Base-by-base conservation (phyloP, 2,888 invertebrate genomes). In the Xylocampa areola region DNA sequence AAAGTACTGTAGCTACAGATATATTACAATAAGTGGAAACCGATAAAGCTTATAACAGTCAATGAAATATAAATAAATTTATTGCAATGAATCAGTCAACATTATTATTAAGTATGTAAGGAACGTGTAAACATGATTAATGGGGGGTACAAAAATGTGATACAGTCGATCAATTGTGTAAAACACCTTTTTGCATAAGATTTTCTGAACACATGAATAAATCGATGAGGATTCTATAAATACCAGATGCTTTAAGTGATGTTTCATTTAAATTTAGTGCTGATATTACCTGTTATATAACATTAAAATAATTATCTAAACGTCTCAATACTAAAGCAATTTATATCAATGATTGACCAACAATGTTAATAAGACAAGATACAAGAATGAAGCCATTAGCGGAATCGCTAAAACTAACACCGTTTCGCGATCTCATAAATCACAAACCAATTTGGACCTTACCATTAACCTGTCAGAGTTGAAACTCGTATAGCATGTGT, bases 401-500 rank as follows among this genome's bases (percentile, higher is more conserved):
- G 79, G 85, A 88, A 86, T 88, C 84, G 85, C 88, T 88, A 89
- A 90, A 89, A 87, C 87, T 87, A 88, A 87, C 86, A 86, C 85
- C 80, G 78, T 76, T 77, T 72, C 70, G 76, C 73, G 72, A 62
- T 65, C 73, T 69, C 67, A 69, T 65, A 68, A 63, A 49, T 41
- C 44, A 54, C 72, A 62, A 54, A 55, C 68, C 48, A 82, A 79
- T 82, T 75, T 70, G 64, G 76, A 71, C 76, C 79, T 74, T 85
- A 79, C 76, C 70, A 61, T 66, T 67, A 63, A 70, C 50, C 61
- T 51, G 59, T 76, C 77, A 79, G 78, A 81, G 85, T 77, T 77
- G 76, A 71, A 72, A 84, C 77, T 80, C 67, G 78, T 73, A 61
- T 65, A 68, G 55, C 67, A 64, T 48, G 64, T 53, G 54, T 57